Evolutionary conservation across 2,888 invertebrate species (phyloP), one percentile per base, ranked within the genome.

Genomic region (Epiblema foenella): DNA sequence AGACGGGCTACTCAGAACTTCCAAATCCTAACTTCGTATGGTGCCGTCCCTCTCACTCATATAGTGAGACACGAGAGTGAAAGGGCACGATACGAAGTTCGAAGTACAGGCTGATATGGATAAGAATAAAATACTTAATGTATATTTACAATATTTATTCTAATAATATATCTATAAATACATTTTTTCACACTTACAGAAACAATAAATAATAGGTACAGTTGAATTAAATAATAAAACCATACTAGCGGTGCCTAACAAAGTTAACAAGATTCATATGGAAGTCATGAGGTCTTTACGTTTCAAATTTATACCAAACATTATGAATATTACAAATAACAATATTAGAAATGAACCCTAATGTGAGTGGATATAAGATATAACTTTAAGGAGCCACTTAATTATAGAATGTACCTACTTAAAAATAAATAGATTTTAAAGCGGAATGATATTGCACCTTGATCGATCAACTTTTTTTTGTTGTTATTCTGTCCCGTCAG

Each of bases 121-220:
- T 33, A 24, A 15, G 57, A 69, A 59, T 20, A 39, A 33, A 3
- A 10, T 8, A 20, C 12, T n/a, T 57, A 29, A 57, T 57, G 1
- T 42, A 18, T 69, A 62, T 69, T 37, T 69, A 69, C 59, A 69
- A 10, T 69, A 57, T 57, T 59, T 63, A 54, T 12, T 69, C 51
- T 7, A 1, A 51, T 57, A 51, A 39, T 9, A 57, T 24, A 51
- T 64, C 57, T 57, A 69, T 67, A 68, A 68, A 68, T 59, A 68
- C 17, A 46, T 24, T 42, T 59, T 60, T 54, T 42, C 42, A 54
- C 60, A 39, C 33, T 54, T 49, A 66, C 49, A 59, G 39, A 33
- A 24, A 52, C 33, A 20, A 62, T 68, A 68, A 68, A 62, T 60
- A 52, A 59, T 42, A n/a, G n/a, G n/a, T n/a, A 46, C 68, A 62